Percentiles rank a stretch among this genome's conserved stretches.
These are phyloP conservation scores for Cyprinodon diabolis DNA, from an alignment of 2,797 vertebrate genomes.

Conservation along the genomic window DNA sequence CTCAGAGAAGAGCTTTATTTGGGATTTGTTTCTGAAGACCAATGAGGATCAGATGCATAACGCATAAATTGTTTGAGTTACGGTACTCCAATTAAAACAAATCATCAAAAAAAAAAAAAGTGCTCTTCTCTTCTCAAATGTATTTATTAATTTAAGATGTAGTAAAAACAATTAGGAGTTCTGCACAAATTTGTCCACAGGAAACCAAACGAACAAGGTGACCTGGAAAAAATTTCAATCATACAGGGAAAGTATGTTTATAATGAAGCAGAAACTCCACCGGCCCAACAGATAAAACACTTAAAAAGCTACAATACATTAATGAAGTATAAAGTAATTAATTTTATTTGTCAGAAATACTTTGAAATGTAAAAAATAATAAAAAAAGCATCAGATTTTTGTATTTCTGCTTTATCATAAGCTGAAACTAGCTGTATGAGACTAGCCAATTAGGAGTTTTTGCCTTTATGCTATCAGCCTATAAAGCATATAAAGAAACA, in stretches of 20 bases:
- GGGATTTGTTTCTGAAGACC: not conserved
- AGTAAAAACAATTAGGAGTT: not conserved
- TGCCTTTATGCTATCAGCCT: not conserved
- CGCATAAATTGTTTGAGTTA: not conserved
- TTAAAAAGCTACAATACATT: not conserved
- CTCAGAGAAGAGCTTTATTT: slow-evolving; percentile 9
- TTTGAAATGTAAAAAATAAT: not conserved
- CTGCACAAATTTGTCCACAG: not conserved
- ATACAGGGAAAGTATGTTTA: not conserved
- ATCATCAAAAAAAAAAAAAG: not conserved
- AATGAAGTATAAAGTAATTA: not conserved
- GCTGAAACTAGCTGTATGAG: not conserved
- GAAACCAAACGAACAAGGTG: not conserved
- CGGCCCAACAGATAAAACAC: not conserved
- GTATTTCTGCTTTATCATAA: not conserved
- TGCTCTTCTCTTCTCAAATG: not conserved
- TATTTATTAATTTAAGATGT: not conserved
- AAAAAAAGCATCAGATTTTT: not conserved
- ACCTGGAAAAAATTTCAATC: not conserved
- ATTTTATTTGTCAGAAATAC: not conserved
- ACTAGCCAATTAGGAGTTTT: not conserved
- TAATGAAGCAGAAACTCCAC: not conserved
- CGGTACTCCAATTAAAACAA: not conserved
- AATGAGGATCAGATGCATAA: not conserved
- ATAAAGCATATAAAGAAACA: too few species aligned